These are phyloP conservation scores for Orthosia gracilis DNA, from an alignment of 2,888 invertebrate genomes.

Conservation along the genomic window DNA sequence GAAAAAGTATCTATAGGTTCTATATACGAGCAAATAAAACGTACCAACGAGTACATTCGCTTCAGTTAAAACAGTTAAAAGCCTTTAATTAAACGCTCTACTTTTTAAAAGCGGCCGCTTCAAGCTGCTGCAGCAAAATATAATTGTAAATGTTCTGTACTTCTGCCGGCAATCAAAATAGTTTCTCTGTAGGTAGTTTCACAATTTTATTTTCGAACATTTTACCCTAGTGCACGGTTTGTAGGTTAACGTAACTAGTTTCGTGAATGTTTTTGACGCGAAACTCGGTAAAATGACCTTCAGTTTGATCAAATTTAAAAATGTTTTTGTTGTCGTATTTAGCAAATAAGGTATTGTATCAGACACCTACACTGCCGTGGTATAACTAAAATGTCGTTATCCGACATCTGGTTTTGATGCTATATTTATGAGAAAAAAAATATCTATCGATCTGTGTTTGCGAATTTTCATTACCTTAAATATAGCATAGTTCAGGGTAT, in stretches of 20 bases:
- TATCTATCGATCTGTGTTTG: no score
- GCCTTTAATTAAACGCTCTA: conserved; percentile 58
- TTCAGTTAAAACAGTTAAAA: conserved; percentile 52
- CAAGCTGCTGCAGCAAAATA: conserved; percentile 51
- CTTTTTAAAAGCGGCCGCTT: conserved; percentile 52
- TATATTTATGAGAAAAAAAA: no score
- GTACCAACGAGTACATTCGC: conserved; percentile 26
- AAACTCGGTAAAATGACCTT: background rate
- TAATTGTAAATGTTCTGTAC: conserved; percentile 49
- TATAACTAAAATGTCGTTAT: no score
- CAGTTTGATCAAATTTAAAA: background rate
- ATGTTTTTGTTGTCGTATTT: no score
- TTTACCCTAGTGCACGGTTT: conserved; percentile 12
- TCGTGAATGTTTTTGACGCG: background rate
- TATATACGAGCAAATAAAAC: conserved; percentile 40
- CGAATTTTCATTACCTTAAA: no score
- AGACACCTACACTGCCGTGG: background rate
- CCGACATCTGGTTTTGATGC: no score
- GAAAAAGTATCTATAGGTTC: background rate
- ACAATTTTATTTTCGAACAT: conserved; percentile 19
- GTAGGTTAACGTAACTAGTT: background rate
- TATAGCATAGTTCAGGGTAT: no score
- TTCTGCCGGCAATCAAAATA: conserved; percentile 39
- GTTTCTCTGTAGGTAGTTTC: conserved; percentile 18
- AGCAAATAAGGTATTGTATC: background rate